A percentile compares a stretch with the other conserved stretches of the same genome.
Evolutionary conservation across 2,797 vertebrate genomes (phyloP).

Genomic region (Rhinophrynus dorsalis): DNA sequence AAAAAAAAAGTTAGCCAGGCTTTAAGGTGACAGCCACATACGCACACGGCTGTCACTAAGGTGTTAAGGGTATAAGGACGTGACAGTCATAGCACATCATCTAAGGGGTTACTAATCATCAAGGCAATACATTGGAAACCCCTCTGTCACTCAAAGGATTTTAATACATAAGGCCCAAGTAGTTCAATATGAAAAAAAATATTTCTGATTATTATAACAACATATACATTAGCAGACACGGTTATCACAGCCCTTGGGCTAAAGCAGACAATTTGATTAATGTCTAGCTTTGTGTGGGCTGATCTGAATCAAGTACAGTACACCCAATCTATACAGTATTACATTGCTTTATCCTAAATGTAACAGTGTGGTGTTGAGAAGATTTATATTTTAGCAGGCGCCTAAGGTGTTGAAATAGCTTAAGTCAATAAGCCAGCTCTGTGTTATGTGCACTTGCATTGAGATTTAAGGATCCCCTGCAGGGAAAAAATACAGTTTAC

Average conservation of each 20-base stretch:
- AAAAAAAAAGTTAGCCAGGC: too few species aligned
- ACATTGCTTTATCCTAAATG: background rate
- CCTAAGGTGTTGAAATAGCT: slow-evolving; percentile 33
- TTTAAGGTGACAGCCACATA: too few species aligned
- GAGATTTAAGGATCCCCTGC: slow-evolving; percentile 28
- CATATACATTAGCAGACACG: background rate
- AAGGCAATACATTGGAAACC: too few species aligned
- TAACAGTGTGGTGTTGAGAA: slow-evolving; percentile 8
- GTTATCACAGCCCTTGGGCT: background rate
- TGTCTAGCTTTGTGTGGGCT: slow-evolving; percentile 15
- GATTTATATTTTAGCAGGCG: slow-evolving; percentile 26
- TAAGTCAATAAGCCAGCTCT: slow-evolving; percentile 28
- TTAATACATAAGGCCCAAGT: too few species aligned
- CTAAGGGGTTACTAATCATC: too few species aligned
- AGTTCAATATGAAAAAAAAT: too few species aligned
- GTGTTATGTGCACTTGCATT: slow-evolving; percentile 11
- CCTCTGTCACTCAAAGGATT: too few species aligned
- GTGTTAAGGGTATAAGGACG: too few species aligned
- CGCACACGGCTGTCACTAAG: too few species aligned
- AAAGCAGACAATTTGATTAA: slow-evolving; percentile 2
- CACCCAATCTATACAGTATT: slow-evolving; percentile 8
- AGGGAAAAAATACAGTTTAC: slow-evolving; percentile 14
- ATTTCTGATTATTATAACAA: background rate
- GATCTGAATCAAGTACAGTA: background rate
- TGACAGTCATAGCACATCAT: too few species aligned